These are phyloP conservation scores for Aurelia sp. DNA, from an alignment of 30 jellyfish, hydroid and myxozoan species.

Conservation along the genomic window DNA sequence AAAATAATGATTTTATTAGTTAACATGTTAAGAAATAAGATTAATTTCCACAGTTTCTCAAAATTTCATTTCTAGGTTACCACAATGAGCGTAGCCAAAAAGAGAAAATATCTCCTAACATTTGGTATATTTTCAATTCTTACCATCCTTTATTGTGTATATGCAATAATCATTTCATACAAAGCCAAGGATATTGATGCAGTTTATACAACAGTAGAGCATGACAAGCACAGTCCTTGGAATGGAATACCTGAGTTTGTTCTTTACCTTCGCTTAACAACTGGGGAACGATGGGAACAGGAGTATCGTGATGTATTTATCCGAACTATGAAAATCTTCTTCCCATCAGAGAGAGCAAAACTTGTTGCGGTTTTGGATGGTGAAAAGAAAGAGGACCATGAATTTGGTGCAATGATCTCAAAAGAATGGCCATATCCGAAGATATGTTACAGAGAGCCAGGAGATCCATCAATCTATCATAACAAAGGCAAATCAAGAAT, in stretches of 20 bases:
- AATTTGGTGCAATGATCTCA: slow-evolving; percentile 31
- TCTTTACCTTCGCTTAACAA: slow-evolving; percentile 54
- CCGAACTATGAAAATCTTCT: slow-evolving; percentile 49
- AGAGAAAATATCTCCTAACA: too few species aligned
- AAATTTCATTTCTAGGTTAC: too few species aligned
- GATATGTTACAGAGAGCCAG: slow-evolving; percentile 52
- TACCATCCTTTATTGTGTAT: too few species aligned
- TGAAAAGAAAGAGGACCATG: slow-evolving; percentile 63
- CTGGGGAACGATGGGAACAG: slow-evolving; percentile 41
- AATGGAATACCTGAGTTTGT: slow-evolving; percentile 34
- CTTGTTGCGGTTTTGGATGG: slow-evolving; percentile 52
- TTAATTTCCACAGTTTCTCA: too few species aligned
- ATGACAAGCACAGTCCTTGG: slow-evolving; percentile 23
- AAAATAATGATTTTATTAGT: too few species aligned
- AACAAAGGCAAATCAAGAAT: slow-evolving; percentile 52
- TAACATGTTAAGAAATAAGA: too few species aligned
- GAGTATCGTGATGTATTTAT: slow-evolving; percentile 28
- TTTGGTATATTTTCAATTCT: too few species aligned
- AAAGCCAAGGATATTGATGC: too few species aligned
- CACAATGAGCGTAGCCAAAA: too few species aligned
- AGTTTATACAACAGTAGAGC: not conserved
- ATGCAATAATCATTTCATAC: too few species aligned
- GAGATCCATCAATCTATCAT: slow-evolving; percentile 28
- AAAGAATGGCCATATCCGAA: slow-evolving; percentile 68
- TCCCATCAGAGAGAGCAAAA: slow-evolving; percentile 59